phyloP scores from a whole-genome alignment of 2,888 invertebrate genomes.

The Drosophila birchii region DNA sequence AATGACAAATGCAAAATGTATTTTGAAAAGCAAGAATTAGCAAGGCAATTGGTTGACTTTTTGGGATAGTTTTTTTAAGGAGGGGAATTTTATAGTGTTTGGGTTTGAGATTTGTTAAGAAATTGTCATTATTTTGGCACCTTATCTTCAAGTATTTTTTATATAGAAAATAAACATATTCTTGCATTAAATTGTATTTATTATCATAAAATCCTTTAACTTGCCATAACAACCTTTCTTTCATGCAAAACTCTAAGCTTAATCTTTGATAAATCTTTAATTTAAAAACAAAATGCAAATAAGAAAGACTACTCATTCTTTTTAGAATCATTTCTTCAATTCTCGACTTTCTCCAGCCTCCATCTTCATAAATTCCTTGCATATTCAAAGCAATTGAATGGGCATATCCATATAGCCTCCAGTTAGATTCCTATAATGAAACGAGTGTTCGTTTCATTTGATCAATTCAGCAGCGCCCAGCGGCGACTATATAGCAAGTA shows the following conservation, averaged over 20 bases:
- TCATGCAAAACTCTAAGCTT: neutral
- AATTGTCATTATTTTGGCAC: neutral
- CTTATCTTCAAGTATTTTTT: neutral
- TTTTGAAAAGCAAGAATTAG: constrained; percentile 32
- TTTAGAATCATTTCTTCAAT: neutral
- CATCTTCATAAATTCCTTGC: constrained; percentile 11
- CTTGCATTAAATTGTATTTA: neutral
- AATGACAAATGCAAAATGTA: constrained; percentile 42
- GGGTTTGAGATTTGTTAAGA: neutral
- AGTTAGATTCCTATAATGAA: constrained; percentile 24
- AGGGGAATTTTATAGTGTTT: neutral
- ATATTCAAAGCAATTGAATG: constrained; percentile 29
- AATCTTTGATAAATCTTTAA: neutral
- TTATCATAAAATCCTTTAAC: neutral
- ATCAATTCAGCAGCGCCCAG: constrained; percentile 27
- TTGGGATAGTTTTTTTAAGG: neutral
- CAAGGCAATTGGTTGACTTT: constrained; percentile 3
- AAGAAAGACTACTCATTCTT: constrained; percentile 1
- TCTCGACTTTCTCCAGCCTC: constrained; percentile 22
- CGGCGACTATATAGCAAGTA: constrained; percentile 34
- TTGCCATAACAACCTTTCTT: neutral
- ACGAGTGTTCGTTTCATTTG: constrained; percentile 37
- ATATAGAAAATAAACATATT: neutral
- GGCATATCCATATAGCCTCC: constrained; percentile 18
- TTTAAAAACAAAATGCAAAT: neutral